phyloP scores from a whole-genome alignment of 2,113 vertebrate species.

The Myanophis thanlyinensis region DNA sequence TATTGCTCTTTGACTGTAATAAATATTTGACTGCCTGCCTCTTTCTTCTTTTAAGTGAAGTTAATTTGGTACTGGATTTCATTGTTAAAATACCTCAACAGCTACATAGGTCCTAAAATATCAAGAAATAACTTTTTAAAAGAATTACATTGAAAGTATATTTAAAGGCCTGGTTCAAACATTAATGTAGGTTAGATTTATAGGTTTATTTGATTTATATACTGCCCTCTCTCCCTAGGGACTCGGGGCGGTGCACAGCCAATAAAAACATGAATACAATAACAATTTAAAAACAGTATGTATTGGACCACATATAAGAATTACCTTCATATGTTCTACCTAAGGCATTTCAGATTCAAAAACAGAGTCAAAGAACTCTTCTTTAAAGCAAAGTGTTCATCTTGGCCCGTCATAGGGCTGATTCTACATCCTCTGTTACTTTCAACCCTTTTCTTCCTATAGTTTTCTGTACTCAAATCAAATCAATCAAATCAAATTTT shows the following conservation, averaged over 20 bases:
- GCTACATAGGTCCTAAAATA: neutral
- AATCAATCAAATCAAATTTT: too few species aligned
- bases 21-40: neutral
- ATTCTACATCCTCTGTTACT: neutral
- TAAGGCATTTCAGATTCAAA: too few species aligned
- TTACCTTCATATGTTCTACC: too few species aligned
- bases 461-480: too few species aligned
- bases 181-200: too few species aligned
- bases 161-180: neutral
- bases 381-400: neutral
- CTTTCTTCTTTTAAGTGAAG: neutral
- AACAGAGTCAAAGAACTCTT: neutral
- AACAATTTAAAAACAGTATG: too few species aligned
- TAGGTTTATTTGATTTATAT: too few species aligned
- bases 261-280: too few species aligned
- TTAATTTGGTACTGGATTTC: neutral
- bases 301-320: too few species aligned
- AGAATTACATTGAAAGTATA: neutral
- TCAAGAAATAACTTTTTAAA: neutral
- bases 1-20: too few species aligned
- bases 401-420: neutral
- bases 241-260: too few species aligned
- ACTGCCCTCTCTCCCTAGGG: too few species aligned
- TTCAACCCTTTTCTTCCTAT: neutral
- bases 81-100: neutral